A percentile compares a stretch with the other conserved stretches of the same genome.
These are phyloP conservation scores for Drosophila ironensis DNA, from an alignment of 1,140 invertebrate species.

Conservation along the genomic window DNA sequence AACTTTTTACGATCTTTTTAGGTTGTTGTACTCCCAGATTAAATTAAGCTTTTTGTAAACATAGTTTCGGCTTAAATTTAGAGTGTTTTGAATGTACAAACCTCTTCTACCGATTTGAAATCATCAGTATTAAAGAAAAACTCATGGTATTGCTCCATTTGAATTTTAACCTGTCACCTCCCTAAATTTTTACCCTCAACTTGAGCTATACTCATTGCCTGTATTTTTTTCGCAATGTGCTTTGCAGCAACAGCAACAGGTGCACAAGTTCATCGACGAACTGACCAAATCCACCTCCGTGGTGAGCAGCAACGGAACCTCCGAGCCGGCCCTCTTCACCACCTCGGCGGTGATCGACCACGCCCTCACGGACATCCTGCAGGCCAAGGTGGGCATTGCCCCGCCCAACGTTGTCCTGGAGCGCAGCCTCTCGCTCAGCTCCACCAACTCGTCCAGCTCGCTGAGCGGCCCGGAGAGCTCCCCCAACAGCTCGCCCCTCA, in stretches of 20 bases:
- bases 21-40: too few relatives aligned
- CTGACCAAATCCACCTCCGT: constrained; percentile 69
- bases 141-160: too few relatives aligned
- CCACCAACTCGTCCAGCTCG: constrained; percentile 55
- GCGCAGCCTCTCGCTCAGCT: constrained; percentile 64
- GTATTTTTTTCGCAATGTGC: too few relatives aligned
- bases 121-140: too few relatives aligned
- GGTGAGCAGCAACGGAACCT: constrained; percentile 60
- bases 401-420: constrained; percentile 51
- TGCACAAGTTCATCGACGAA: constrained; percentile 75
- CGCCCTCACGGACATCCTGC: constrained; percentile 66
- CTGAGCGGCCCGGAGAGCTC: constrained; percentile 47
- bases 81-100: too few relatives aligned
- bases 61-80: too few relatives aligned
- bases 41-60: too few relatives aligned
- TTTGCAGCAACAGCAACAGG: constrained; percentile 56
- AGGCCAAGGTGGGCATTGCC: constrained; percentile 48
- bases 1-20: too few relatives aligned
- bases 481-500: constrained; percentile 71
- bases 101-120: too few relatives aligned
- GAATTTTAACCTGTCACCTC: not conserved
- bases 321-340: constrained; percentile 47
- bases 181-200: too few relatives aligned
- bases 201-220: too few relatives aligned
- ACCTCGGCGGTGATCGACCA: constrained; percentile 64